Conservation (phyloP, 2,113 vertebrate genomes). For the Cochlearius cochlearius region DNA sequence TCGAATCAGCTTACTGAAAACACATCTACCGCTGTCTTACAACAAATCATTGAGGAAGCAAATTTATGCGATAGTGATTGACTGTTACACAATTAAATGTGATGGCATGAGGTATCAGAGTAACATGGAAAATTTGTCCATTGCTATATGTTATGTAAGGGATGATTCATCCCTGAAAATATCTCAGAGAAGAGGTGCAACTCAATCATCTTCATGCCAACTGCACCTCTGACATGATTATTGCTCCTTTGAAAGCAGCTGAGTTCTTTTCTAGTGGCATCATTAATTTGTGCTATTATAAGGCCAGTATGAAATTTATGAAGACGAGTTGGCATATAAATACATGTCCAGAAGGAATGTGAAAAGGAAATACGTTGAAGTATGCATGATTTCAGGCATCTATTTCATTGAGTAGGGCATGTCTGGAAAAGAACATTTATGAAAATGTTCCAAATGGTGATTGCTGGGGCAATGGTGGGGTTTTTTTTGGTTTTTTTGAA, state of each 20-base stretch:
- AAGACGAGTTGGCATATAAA: conserved; percentile 52
- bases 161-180: conserved; percentile 61
- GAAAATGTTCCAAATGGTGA: conserved; percentile 47
- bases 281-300: conserved; percentile 67
- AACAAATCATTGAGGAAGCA: conserved; percentile 30
- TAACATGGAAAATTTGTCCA: conserved; percentile 42
- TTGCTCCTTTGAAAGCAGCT: conserved; percentile 59
- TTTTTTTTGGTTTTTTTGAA: rapidly evolving
- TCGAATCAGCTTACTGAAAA: background rate
- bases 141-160: conserved; percentile 34
- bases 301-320: conserved; percentile 53
- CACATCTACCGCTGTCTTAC: background rate
- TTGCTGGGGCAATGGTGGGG: background rate
- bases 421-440: conserved; percentile 45
- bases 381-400: conserved; percentile 25
- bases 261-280: conserved; percentile 56
- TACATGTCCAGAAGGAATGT: conserved; percentile 42
- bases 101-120: conserved; percentile 47
- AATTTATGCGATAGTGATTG: conserved; percentile 52
- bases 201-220: conserved; percentile 68
- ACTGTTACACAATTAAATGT: conserved; percentile 60
- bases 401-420: conserved; percentile 23
- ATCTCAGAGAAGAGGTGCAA: conserved; percentile 46
- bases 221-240: conserved; percentile 64
- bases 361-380: conserved; percentile 31